phyloP scores from a whole-genome alignment of 37 sponge, comb jelly and placozoan genomes.

The Corticium candelabrum region DNA sequence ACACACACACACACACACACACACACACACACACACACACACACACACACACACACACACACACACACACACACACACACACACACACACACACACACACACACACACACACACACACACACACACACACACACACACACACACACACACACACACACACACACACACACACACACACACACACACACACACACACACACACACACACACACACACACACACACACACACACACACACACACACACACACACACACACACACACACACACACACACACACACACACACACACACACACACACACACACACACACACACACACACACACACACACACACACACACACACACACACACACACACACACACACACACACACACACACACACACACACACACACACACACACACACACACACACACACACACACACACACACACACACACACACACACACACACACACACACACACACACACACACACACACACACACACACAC shows the following conservation, averaged over 20 bases:
- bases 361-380: neutral
- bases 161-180: neutral
- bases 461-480: slow-evolving; percentile 1
- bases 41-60: too few relatives aligned
- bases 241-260: neutral
- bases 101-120: too few relatives aligned
- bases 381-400: slow-evolving; percentile 5
- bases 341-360: slow-evolving; percentile 5
- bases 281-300: slow-evolving; percentile 5
- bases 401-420: neutral
- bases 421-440: neutral
- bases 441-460: slow-evolving; percentile 5
- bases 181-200: neutral
- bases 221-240: neutral
- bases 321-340: neutral
- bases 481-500: slow-evolving; percentile 2
- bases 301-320: slow-evolving; percentile 5
- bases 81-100: too few relatives aligned
- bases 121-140: too few relatives aligned
- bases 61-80: too few relatives aligned
- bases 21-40: too few relatives aligned
- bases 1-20: too few relatives aligned
- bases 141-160: neutral
- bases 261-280: slow-evolving; percentile 2
- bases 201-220: neutral